phyloP scores from a whole-genome alignment of 2,113 vertebrate species.

The Anarhynchus alexandrinus region DNA sequence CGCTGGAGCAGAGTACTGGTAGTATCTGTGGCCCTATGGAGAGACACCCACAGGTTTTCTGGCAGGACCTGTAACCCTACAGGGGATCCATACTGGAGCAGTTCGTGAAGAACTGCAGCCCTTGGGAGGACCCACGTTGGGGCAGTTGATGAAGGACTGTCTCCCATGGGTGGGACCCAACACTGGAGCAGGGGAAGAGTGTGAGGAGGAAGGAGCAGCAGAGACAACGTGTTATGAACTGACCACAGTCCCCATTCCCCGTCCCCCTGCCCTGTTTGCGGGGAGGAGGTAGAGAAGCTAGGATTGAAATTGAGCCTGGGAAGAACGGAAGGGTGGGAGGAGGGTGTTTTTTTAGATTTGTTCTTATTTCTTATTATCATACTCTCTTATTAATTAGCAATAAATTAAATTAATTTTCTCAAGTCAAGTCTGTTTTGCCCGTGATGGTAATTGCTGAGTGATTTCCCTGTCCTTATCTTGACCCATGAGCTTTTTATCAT shows the following conservation, averaged over 20 bases:
- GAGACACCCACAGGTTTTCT: neutral
- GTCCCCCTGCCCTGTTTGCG: fast-evolving
- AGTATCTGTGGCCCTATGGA: neutral
- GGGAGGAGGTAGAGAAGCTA: neutral
- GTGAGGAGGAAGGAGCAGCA: fast-evolving
- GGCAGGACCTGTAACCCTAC: neutral
- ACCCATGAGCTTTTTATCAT: neutral
- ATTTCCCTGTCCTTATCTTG: neutral
- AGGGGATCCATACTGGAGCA: neutral
- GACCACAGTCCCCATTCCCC: fast-evolving
- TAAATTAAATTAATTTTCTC: neutral
- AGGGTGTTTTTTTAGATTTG: neutral
- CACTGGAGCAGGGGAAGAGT: neutral
- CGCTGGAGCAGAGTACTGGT: neutral
- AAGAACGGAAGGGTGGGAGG: neutral
- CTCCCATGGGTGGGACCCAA: neutral
- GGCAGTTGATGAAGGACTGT: neutral
- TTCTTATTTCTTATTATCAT: neutral
- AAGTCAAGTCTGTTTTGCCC: fast-evolving
- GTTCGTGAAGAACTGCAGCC: neutral
- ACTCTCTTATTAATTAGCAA: neutral
- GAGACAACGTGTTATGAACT: fast-evolving
- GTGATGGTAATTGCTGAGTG: neutral
- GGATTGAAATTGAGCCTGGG: neutral
- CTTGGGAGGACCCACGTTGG: neutral